Percentiles rank a stretch among this genome's conserved stretches.
These are phyloP conservation scores for Gasteruption jaculator DNA, from an alignment of 2,888 invertebrate species.

Conservation along the genomic window DNA sequence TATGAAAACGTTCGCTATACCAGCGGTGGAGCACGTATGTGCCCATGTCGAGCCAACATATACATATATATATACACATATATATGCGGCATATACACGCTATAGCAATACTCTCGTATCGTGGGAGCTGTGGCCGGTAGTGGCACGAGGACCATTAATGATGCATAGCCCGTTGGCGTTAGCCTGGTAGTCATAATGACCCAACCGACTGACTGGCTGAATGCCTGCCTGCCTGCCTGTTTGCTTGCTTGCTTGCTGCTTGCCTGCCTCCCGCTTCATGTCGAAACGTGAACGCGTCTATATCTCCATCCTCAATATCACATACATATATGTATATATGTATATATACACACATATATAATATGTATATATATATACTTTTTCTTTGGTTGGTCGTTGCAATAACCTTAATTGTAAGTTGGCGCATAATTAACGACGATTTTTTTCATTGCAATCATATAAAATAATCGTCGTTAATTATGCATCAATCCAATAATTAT, in stretches of 20 bases:
- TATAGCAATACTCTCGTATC: conserved; percentile 23
- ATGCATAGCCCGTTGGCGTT: conserved; percentile 42
- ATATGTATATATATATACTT: no score
- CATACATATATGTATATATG: neutral
- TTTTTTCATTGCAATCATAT: no score
- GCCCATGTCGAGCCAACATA: no score
- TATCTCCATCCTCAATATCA: neutral
- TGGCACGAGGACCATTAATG: conserved; percentile 38
- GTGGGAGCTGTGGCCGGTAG: conserved; percentile 30
- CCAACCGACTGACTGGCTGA: conserved; percentile 33
- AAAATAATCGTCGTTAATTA: no score
- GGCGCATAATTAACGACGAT: no score
- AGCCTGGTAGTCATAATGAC: conserved; percentile 42
- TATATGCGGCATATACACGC: conserved; percentile 14
- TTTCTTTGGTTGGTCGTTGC: no score
- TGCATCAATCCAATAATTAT: no score
- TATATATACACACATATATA: no score
- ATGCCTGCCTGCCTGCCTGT: conserved; percentile 23
- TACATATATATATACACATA: no score
- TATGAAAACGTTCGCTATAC: no score
- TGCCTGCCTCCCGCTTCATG: conserved; percentile 21
- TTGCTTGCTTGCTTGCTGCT: conserved; percentile 18
- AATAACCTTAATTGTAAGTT: no score
- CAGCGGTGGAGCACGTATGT: no score
- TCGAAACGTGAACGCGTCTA: conserved; percentile 29